Evolutionary conservation across 2,888 invertebrate genomes (phyloP).

Genomic region (Idaea biselata): DNA sequence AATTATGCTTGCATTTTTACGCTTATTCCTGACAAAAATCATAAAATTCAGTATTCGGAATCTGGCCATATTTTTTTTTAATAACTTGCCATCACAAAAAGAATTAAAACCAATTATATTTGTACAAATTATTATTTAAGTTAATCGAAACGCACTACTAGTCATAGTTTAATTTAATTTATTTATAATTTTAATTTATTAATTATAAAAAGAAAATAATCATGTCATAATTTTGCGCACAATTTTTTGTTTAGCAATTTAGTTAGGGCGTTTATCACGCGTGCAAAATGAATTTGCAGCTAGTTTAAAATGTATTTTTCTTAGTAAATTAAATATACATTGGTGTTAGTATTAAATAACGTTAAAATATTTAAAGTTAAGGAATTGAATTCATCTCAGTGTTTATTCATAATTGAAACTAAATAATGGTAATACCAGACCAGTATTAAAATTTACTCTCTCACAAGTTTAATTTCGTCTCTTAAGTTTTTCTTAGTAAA

Average conservation of each 20-base stretch:
- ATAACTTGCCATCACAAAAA: not conserved
- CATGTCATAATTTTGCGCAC: conserved; percentile 28
- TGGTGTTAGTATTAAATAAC: conserved; percentile 23
- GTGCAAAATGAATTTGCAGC: conserved; percentile 17
- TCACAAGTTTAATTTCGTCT: not conserved
- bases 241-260: conserved; percentile 13
- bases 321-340: conserved; percentile 24
- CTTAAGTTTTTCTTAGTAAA: not conserved
- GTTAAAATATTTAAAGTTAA: conserved; percentile 15
- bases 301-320: conserved; percentile 5
- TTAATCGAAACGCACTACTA: conserved; percentile 39
- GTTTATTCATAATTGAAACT: not conserved
- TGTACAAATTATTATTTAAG: conserved; percentile 46
- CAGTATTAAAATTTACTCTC: conserved; percentile 30
- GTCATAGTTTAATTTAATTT: conserved; percentile 43
- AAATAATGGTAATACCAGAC: conserved; percentile 29
- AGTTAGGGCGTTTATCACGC: not conserved
- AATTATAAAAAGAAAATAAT: conserved; percentile 18
- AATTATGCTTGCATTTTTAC: not conserved
- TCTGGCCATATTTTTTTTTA: not conserved
- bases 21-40: not conserved
- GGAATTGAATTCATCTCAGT: not conserved
- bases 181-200: conserved; percentile 10
- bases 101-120: conserved; percentile 15
- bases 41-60: not conserved